Evolutionary conservation across 1,140 invertebrate species (phyloP), one percentile per base, ranked within the genome.

Genomic region (Tetramorium alpestre): DNA sequence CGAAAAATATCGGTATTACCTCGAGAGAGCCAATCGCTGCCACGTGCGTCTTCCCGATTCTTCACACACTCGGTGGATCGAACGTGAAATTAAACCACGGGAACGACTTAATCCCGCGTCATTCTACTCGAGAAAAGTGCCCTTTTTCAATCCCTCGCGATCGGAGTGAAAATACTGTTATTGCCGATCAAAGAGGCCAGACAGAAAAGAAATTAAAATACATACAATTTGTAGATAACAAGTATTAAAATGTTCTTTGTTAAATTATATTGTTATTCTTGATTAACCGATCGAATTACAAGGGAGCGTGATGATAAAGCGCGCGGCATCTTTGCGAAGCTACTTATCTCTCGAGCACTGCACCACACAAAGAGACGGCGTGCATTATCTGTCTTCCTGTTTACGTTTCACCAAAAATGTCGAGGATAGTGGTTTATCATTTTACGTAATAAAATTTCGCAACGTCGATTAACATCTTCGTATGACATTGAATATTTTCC

Each of bases 31-130:
- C 25, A 54, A 73, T 81, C 25, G 49, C 28, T 41, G 51, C 8
- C 72, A 64, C 56, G 84, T 75, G 87, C 64, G 51, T 77, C n/a
- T 56, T 8, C 33, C 60, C 60, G 54, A 86, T 58, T 72, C 41
- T 16, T 8, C 22, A 4, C 38, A 10, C 16, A 16, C 16, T 22
- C 22, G 44, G 3, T 4, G 64, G 38, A 51, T 49, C 28, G 8
- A 41, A n/a, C 87, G 28, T 62, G 54, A 28, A 85, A n/a, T 60
- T 25, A 25, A 33, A 69, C 67, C 75, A 62, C 77, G 64, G 58
- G 33, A 87, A 90, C 72, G 62, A 87, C 84, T 89, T 82, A 8
- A 62, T 84, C 73, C 75, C 73, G 41, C 41, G 7, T 33, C 41
- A 6, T 47, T 44, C 38, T 13, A 49, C 22, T 81, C n/a, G 44